Percentiles rank a stretch among this genome's conserved stretches.
These are phyloP conservation scores for Tretioscincus oriximinensis DNA, from an alignment of 2,113 vertebrate species.

Conservation along the genomic window DNA sequence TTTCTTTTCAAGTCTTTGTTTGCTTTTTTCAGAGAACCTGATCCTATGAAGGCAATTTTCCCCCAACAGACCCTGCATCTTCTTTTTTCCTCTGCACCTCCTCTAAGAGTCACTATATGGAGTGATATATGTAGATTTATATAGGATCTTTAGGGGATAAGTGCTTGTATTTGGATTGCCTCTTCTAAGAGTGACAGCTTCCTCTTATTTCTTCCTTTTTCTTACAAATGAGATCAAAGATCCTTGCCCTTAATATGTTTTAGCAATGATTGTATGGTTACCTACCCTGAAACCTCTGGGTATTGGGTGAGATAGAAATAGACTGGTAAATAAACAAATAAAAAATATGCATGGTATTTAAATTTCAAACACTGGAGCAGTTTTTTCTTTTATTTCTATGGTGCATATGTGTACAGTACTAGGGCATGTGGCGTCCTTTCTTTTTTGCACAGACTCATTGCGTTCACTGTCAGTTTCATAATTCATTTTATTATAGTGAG, in stretches of 20 bases:
- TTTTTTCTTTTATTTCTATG: background rate
- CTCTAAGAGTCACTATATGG: too few species aligned
- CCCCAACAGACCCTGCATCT: background rate
- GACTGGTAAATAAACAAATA: too few species aligned
- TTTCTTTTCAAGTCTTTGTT: slow-evolving; percentile 1
- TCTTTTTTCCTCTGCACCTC: background rate
- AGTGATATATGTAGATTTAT: too few species aligned
- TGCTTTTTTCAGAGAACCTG: background rate
- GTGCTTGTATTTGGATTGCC: too few species aligned
- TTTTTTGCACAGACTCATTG: background rate
- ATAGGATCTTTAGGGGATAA: too few species aligned
- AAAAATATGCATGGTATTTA: too few species aligned
- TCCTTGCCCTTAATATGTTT: too few species aligned
- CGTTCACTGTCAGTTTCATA: background rate
- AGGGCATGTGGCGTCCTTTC: too few species aligned
- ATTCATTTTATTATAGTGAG: background rate
- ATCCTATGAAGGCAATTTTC: slow-evolving; percentile 7
- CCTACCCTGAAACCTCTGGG: too few species aligned
- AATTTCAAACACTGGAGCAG: background rate
- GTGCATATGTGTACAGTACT: background rate
- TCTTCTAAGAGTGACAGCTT: background rate
- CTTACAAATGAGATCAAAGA: background rate
- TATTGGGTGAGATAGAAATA: too few species aligned
- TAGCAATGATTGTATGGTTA: too few species aligned
- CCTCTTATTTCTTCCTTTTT: background rate